Base-by-base conservation (phyloP, 2,113 vertebrate genomes). In the Psephotus haematonotus region DNA sequence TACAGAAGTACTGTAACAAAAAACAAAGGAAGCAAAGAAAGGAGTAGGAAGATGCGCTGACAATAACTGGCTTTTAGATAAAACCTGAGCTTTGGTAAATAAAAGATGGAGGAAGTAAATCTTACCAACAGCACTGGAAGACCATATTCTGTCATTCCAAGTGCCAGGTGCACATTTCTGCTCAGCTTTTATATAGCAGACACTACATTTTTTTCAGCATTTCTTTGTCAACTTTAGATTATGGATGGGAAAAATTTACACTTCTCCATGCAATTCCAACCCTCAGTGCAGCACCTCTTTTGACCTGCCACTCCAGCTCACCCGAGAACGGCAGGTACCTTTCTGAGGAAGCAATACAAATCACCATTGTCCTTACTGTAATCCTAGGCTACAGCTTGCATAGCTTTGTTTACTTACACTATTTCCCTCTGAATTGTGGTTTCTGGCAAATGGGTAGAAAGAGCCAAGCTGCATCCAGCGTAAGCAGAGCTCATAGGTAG, bases 391-490 rank as follows among this genome's bases (percentile, higher is more conserved):
- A 52, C 53, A 86, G 63, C n/a, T 76, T 44, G 59, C 62, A n/a
- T 47, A 70, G 25, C 41, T 77, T 70, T 1, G 16, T 67, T 86
- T 90, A 95, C 92, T 86, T 98, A 99, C 98, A 1, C 28, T 92
- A 65, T 98, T 98, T 93, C 96, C 95, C 64, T 98, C 91, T 69
- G 98, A 96, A 15, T 99, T 99, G 97, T 99, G 98, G 93, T 99
- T 99, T 55, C 99, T 98, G 93, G 98, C 98, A 96, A 99, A 99
- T 35, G 99, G 98, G 94, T 99, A 99, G 97, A 99, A 99, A 37
- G 98, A 98, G 43, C 99, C 99, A 68, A 99, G 98, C 96, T 99
- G 99, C 98, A 98, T 99, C 99, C 99, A 99, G 41, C 98, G 98
- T 53, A 98, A 97, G 53, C 99, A 99, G 49, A 99, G 97, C 88